phyloP scores from a whole-genome alignment of 2,888 invertebrate species.

The Trissolcus brochymenae region DNA sequence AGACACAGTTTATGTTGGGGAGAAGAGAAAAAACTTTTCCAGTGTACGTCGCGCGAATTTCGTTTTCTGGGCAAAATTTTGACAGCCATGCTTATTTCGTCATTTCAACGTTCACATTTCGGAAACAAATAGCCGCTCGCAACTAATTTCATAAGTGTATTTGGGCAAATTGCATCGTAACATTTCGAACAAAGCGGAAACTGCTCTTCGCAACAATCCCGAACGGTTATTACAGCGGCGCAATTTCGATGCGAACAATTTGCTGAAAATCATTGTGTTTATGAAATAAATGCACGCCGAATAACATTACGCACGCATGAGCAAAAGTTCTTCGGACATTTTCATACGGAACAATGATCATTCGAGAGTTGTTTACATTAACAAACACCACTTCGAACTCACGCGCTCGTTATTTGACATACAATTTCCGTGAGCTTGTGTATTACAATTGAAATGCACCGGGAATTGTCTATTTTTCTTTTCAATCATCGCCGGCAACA shows the following conservation, averaged over 20 bases:
- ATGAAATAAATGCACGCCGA: conserved; percentile 23
- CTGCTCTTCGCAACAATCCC: conserved; percentile 18
- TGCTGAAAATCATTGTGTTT: conserved; percentile 25
- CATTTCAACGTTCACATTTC: conserved; percentile 5
- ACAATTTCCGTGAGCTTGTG: background rate
- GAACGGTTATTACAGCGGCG: conserved; percentile 25
- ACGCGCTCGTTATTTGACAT: conserved; percentile 3
- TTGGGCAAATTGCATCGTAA: conserved; percentile 23
- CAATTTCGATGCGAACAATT: conserved; percentile 31
- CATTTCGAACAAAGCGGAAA: conserved; percentile 16
- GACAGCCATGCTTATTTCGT: background rate
- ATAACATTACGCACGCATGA: conserved; percentile 16
- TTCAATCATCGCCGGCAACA: conserved; percentile 17
- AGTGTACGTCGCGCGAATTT: background rate
- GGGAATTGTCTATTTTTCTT: conserved; percentile 27
- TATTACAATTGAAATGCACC: conserved; percentile 22
- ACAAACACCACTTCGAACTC: background rate
- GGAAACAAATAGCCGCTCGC: conserved; percentile 11
- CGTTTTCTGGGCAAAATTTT: background rate
- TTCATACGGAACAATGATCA: no score
- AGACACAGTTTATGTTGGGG: no score
- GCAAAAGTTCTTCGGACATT: conserved; percentile 6
- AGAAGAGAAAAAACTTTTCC: no score
- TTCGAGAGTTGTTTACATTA: background rate
- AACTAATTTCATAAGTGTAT: conserved; percentile 15